These are phyloP conservation scores for Dorcus parallelipipedus DNA, from an alignment of 2,888 invertebrate genomes.

Conservation along the genomic window DNA sequence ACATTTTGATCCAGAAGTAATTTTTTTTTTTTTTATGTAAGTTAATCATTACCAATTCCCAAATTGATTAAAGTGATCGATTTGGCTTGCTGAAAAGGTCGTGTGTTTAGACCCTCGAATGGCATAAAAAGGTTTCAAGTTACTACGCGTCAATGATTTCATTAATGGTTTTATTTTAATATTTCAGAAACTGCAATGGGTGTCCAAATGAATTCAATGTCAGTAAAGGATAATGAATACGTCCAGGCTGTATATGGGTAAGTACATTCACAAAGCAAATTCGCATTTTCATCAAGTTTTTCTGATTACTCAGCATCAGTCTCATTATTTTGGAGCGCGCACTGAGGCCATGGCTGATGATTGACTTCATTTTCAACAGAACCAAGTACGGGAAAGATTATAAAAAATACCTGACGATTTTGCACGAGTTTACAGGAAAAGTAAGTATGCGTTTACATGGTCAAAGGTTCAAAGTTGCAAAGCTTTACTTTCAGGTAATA, in stretches of 20 bases:
- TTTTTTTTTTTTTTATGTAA: too few relatives aligned
- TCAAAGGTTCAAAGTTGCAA: neutral
- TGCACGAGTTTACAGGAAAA: conserved; percentile 8
- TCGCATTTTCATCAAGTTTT: neutral
- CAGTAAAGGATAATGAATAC: conserved; percentile 3
- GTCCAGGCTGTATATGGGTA: conserved; percentile 9
- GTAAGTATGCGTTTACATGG: neutral
- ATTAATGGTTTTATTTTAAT: neutral
- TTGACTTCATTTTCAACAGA: neutral
- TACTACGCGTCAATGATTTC: neutral
- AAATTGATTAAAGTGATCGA: too few relatives aligned
- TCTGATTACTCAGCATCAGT: conserved; percentile 19
- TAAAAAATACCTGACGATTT: conserved; percentile 1
- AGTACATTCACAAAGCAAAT: neutral
- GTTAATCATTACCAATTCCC: too few relatives aligned
- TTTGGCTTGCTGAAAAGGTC: too few relatives aligned
- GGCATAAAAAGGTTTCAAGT: too few relatives aligned
- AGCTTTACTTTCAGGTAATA: neutral
- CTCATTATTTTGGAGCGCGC: conserved; percentile 21
- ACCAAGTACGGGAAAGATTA: conserved; percentile 2
- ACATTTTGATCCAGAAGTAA: too few relatives aligned
- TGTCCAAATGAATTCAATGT: conserved; percentile 9
- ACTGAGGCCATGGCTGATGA: neutral
- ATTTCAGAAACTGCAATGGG: conserved; percentile 16
- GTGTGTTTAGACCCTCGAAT: too few relatives aligned